A percentile compares a stretch with the other conserved stretches of the same genome.
phyloP scores from a whole-genome alignment of 2,888 invertebrate genomes.

The Adineta ricciae region DNA sequence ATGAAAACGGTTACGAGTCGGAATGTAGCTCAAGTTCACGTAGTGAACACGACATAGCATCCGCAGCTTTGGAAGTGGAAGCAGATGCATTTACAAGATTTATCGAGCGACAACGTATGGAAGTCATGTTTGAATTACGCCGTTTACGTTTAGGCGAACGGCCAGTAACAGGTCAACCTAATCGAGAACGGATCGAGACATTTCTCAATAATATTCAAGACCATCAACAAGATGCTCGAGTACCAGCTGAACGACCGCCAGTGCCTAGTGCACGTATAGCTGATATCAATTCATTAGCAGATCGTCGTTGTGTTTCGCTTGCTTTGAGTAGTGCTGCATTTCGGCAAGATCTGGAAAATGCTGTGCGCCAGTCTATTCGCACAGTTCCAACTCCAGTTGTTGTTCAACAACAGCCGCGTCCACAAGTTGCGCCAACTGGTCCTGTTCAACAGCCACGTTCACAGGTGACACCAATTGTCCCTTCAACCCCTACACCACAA shows the following conservation, averaged over 20 bases:
- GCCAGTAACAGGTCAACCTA: constrained; percentile 43
- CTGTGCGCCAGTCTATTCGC: constrained; percentile 38
- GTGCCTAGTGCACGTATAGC: constrained; percentile 37
- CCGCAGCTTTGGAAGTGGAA: background rate
- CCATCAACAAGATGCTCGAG: constrained; percentile 33
- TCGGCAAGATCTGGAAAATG: constrained; percentile 42
- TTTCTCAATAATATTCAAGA: constrained; percentile 41
- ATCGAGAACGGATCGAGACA: constrained; percentile 40
- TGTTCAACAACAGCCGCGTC: background rate
- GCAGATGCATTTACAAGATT: constrained; percentile 15
- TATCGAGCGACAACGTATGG: constrained; percentile 38
- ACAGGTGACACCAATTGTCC: background rate
- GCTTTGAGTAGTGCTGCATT: constrained; percentile 42
- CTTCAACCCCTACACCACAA: background rate
- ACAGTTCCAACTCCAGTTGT: background rate
- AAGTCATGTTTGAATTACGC: constrained; percentile 43
- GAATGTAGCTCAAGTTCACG: constrained; percentile 8
- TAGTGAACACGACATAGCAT: background rate
- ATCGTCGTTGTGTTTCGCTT: constrained; percentile 43
- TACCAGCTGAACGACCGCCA: constrained; percentile 36
- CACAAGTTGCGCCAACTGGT: background rate
- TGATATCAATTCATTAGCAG: constrained; percentile 45
- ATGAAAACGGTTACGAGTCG: background rate
- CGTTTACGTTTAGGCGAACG: constrained; percentile 42
- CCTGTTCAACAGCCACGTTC: background rate